phyloP scores from a whole-genome alignment of 1,140 invertebrate species.

The Brachionus manjavacas region DNA sequence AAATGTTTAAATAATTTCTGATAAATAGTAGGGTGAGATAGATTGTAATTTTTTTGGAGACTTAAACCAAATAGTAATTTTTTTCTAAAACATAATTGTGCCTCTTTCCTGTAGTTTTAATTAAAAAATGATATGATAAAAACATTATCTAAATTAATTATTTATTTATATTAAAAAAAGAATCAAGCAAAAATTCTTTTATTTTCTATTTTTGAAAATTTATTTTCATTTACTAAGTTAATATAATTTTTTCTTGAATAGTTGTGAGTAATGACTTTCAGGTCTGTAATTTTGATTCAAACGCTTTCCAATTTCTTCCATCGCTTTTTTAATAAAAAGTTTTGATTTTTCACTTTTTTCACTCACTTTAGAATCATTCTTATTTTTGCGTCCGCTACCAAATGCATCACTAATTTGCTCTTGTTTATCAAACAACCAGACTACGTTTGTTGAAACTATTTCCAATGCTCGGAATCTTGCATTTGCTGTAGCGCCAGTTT shows the following conservation, averaged over 20 bases:
- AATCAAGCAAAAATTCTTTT: too few relatives aligned
- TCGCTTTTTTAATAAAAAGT: neutral
- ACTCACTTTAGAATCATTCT: neutral
- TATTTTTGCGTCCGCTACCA: neutral
- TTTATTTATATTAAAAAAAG: too few relatives aligned
- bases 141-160: too few relatives aligned
- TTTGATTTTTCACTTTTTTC: neutral
- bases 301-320: neutral
- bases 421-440: slow-evolving; percentile 23
- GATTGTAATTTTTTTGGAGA: too few relatives aligned
- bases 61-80: too few relatives aligned
- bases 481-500: slow-evolving; percentile 30
- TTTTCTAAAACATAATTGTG: too few relatives aligned
- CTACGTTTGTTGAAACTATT: slow-evolving; percentile 10
- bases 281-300: neutral
- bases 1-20: too few relatives aligned
- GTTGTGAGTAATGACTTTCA: neutral
- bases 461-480: slow-evolving; percentile 36
- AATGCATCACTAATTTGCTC: slow-evolving; percentile 15
- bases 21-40: too few relatives aligned
- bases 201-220: too few relatives aligned
- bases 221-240: neutral
- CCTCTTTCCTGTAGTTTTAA: too few relatives aligned
- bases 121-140: too few relatives aligned
- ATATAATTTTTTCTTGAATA: neutral